A percentile compares a stretch with the other conserved stretches of the same genome.
Evolutionary conservation across 1,140 invertebrate genomes (phyloP).

Genomic region (Brachionus calyciflorus): DNA sequence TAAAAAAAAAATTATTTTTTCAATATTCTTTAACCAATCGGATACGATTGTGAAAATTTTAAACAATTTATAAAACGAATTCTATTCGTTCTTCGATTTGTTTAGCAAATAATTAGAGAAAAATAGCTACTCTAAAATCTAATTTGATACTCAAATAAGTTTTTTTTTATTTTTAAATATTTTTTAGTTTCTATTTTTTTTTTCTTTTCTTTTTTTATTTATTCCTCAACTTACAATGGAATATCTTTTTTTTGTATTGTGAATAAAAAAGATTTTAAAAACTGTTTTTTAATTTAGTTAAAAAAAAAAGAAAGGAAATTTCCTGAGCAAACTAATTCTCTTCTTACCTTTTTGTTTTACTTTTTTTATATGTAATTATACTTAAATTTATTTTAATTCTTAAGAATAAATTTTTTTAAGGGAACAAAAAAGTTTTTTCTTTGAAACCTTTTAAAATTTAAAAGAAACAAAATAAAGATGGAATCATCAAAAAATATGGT

Average conservation of each 20-base stretch:
- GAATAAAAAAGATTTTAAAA: conserved; percentile 1
- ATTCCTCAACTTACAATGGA: conserved; percentile 3
- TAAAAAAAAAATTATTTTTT: background rate
- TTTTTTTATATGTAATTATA: background rate
- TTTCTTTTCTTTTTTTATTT: background rate
- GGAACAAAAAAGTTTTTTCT: conserved; percentile 1
- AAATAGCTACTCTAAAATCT: conserved; percentile 44
- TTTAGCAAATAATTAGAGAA: conserved; percentile 27
- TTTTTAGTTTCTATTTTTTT: background rate
- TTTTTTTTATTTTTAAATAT: background rate
- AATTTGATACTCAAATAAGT: conserved; percentile 41
- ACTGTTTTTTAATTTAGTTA: conserved; percentile 23
- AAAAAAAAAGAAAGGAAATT: background rate
- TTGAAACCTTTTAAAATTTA: conserved; percentile 1
- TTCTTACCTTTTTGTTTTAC: conserved; percentile 26
- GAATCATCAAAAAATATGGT: conserved; percentile 12
- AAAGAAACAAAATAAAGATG: background rate
- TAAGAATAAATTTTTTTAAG: too few relatives aligned
- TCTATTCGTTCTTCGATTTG: background rate
- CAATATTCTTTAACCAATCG: background rate
- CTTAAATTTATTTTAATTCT: too few relatives aligned
- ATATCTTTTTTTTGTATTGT: background rate
- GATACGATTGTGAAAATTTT: background rate
- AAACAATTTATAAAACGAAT: background rate
- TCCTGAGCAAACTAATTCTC: conserved; percentile 2